A percentile compares a stretch with the other conserved stretches of the same genome.
Conservation (phyloP, 2,888 invertebrate species). For the Dione juno region DNA sequence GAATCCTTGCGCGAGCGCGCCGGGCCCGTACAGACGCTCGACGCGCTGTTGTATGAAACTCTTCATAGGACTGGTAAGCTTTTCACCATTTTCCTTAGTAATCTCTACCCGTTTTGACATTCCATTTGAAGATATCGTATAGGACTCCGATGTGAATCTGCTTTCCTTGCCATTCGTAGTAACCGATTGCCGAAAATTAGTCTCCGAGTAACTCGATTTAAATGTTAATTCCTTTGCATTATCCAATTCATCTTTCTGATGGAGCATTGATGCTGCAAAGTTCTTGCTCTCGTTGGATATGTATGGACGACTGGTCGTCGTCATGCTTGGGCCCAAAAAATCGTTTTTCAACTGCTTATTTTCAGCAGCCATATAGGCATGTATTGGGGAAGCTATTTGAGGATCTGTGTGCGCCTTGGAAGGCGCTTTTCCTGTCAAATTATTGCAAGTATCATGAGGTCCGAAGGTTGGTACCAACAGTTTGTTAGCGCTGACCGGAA, state of each 20-base stretch:
- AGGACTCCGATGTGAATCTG: slow-evolving; percentile 68
- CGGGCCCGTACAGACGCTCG: slow-evolving; percentile 93
- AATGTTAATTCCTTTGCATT: slow-evolving; percentile 72
- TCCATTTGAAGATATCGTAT: slow-evolving; percentile 78
- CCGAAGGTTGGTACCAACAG: slow-evolving; percentile 82
- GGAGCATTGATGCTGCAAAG: slow-evolving; percentile 75
- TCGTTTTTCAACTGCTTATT: slow-evolving; percentile 80
- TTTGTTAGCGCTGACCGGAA: slow-evolving; percentile 79
- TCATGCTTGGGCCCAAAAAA: slow-evolving; percentile 77
- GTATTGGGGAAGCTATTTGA: slow-evolving; percentile 70
- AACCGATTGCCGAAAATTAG: slow-evolving; percentile 74
- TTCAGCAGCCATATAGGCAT: slow-evolving; percentile 79
- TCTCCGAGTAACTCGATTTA: slow-evolving; percentile 79
- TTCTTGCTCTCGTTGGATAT: slow-evolving; percentile 73
- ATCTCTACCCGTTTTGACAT: slow-evolving; percentile 76
- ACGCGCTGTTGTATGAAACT: slow-evolving; percentile 95
- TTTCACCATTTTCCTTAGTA: slow-evolving; percentile 77
- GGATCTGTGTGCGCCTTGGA: slow-evolving; percentile 80
- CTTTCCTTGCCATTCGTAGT: slow-evolving; percentile 70
- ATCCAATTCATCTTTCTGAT: slow-evolving; percentile 75
- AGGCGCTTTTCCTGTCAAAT: slow-evolving; percentile 81
- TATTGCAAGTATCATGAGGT: slow-evolving; percentile 75
- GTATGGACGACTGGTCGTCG: slow-evolving; percentile 70
- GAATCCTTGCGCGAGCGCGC: slow-evolving; percentile 93
- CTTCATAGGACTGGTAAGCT: slow-evolving; percentile 82